Evolutionary conservation across 64 coral and sea anemone genomes (phyloP), one percentile per base, ranked within the genome.

Genomic region (Stylophora pistillata): DNA sequence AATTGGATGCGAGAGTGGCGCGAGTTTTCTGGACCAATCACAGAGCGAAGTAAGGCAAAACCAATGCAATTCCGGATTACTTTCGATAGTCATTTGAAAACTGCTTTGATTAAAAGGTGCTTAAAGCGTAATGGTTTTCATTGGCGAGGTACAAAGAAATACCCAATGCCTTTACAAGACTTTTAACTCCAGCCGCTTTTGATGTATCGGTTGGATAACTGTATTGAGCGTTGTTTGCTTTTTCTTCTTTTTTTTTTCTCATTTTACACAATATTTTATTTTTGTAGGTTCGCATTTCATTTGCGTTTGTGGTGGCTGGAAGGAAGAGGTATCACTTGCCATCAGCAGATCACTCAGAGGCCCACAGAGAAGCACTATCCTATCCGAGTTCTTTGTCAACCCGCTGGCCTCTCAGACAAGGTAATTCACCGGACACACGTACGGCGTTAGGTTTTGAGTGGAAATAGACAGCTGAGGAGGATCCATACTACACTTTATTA

Each of bases 311-410:
- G 96, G 89, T 86, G 86, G 58, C 60, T 98, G 15, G 96, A 95
- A 77, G 96, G 96, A 25, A 62, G 81, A 78, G 96, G 96, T 26
- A 98, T 98, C 76, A 92, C 93, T 23, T 89, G 89, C 54, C 96
- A 98, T 85, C 86, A 94, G 12, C 94, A 96, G 76, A 96, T 93
- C 20, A 57, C 79, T 76, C 87, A 90, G 73, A 87, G 89, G 26
- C 81, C 94, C 3, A 78, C 91, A 41, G 96, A 98, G 90, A 98
- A 98, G 56, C 90, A 95, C 28, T 98, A 92, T 74, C 96, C 96
- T 1, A 98, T 98, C 66, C 73, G 85, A 55, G 85, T 87, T 7
- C 27, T 87, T n/a, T 87, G 85, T 17, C 70, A 87, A 65, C 86
- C 86, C 7, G 86, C 86, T 65, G 86, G 73, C 10, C 86, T 76